Evolutionary conservation across 2,888 invertebrate species (phyloP).

Genomic region (Campoplex capitator): DNA sequence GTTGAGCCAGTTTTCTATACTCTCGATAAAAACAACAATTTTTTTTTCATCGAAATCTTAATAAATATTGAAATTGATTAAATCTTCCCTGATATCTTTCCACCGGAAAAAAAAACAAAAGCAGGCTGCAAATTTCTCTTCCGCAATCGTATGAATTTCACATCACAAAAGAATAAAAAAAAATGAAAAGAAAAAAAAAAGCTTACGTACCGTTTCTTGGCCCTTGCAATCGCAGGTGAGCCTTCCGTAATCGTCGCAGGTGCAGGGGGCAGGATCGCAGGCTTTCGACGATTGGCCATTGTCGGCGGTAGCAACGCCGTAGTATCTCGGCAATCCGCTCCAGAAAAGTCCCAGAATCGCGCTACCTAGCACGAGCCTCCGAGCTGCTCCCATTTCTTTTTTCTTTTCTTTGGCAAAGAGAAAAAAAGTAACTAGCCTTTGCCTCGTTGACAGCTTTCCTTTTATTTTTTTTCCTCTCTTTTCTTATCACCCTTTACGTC

Average conservation of each 20-base stretch:
- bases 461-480: not conserved
- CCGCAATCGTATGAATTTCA: not conserved
- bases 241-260: conserved; percentile 86
- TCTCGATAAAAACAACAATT: no score
- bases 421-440: conserved; percentile 16
- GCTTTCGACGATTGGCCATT: conserved; percentile 74
- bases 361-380: conserved; percentile 79
- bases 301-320: conserved; percentile 66
- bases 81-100: not conserved
- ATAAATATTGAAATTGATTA: not conserved
- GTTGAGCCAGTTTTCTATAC: not conserved
- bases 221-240: conserved; percentile 87
- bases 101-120: not conserved
- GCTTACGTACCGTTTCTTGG: conserved; percentile 84
- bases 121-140: not conserved
- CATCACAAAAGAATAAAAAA: not conserved
- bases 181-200: conserved; percentile 23
- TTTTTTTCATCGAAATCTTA: no score
- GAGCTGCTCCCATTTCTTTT: conserved; percentile 78
- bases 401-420: conserved; percentile 6
- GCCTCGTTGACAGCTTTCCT: conserved; percentile 52
- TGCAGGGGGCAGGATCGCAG: conserved; percentile 87
- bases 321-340: conserved; percentile 76
- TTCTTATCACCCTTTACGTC: conserved; percentile 12
- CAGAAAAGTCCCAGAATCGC: conserved; percentile 82